Base-by-base conservation (phyloP, 35 echinoderm and acorn worm genomes). In the Strongylocentrotus purpuratus region DNA sequence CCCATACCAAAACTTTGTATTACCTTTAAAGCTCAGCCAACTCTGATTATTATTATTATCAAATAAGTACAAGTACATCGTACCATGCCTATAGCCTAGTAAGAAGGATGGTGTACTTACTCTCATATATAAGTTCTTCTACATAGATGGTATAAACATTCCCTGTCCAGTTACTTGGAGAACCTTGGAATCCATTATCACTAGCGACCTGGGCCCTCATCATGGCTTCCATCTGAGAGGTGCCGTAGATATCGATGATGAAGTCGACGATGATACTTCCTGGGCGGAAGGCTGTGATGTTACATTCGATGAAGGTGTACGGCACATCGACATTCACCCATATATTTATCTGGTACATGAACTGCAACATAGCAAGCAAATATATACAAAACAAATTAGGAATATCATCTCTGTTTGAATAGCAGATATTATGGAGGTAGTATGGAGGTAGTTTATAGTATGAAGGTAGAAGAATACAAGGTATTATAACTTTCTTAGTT, bases 211-310 rank as follows among this genome's bases (percentile, higher is more conserved):
- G 33, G 31, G 91, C 48, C 31, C 91, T 47, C 31, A 31, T 31
- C 91, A 93, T 33, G 14, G 91, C 91, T n/a, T 93, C 91, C 33
- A 46, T 32, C 15, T 31, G 46, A 7, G 9, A 12, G 3, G 32
- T 46, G 31, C 46, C 91, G n/a, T 46, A 93, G 45, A 93, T 32
- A 58, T 93, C 48, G 48, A 93, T 4, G 10, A 15, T 48, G 91
- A 93, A 93, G 4, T 31, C 31, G 28, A 46, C 91, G 13, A 93
- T 93, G 48, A 93, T 93, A 58, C 91, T 93, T 22, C 91, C 91
- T 13, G 91, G 33, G 14, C 33, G 10, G n/a, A 93, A 93, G 11
- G 12, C 91, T 17, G 91, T 93, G 91, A 93, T 58, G 46, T 31
- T 93, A 31, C 91, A 93, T 12, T n/a, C 31, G 14, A 93, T 33